Percentiles rank a stretch among this genome's conserved stretches.
These are phyloP conservation scores for Chaenodraco wilsoni DNA, from an alignment of 2,797 vertebrate species.

Conservation along the genomic window DNA sequence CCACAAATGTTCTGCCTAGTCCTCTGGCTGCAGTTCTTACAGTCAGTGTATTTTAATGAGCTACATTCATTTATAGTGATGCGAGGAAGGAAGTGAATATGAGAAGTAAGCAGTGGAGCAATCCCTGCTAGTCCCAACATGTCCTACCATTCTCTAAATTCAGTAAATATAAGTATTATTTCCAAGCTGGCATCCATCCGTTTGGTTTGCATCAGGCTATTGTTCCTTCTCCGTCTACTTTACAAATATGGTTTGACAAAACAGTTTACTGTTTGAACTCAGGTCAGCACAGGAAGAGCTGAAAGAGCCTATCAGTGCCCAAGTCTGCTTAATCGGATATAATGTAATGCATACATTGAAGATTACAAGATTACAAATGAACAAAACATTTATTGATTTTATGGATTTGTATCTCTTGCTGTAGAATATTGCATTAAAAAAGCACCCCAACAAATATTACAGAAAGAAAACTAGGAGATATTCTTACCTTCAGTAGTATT, in stretches of 20 bases:
- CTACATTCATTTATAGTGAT: conserved; percentile 29
- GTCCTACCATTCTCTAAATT: conserved; percentile 17
- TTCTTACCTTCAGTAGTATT: conserved; percentile 80
- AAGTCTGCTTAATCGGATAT: too few relatives aligned
- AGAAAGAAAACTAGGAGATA: not conserved
- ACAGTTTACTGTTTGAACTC: not conserved
- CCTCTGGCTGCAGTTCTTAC: conserved; percentile 10
- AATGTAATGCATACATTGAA: too few relatives aligned
- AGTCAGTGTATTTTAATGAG: conserved; percentile 14
- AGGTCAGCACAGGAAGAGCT: too few relatives aligned
- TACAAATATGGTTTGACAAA: not conserved
- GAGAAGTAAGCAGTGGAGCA: conserved; percentile 32
- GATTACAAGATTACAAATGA: too few relatives aligned
- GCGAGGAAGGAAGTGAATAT: conserved; percentile 17
- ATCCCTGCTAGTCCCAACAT: conserved; percentile 32
- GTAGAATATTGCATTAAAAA: not conserved
- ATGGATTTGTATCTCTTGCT: not conserved
- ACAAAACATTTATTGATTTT: too few relatives aligned
- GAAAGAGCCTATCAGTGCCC: too few relatives aligned
- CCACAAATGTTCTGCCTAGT: conserved; percentile 7
- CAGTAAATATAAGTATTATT: not conserved
- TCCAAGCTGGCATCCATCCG: not conserved
- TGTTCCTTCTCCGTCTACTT: not conserved
- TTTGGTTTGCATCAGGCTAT: not conserved
- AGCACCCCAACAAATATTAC: not conserved